Evolutionary conservation across 2,797 vertebrate species (phyloP).

Genomic region (Pangasius larnaudii): DNA sequence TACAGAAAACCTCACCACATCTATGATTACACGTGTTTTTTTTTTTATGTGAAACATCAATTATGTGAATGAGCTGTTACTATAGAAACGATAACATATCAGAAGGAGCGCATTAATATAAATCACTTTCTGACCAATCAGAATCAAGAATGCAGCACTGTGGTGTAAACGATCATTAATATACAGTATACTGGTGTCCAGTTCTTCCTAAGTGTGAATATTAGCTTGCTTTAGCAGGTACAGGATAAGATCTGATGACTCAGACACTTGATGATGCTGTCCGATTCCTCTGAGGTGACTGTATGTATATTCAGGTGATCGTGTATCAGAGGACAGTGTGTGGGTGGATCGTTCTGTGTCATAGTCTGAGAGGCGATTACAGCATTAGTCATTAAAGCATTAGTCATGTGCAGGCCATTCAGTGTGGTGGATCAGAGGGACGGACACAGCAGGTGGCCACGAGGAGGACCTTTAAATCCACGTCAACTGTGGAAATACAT

Average conservation of each 20-base stretch:
- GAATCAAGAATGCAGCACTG: background rate
- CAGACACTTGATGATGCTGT: background rate
- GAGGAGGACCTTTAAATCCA: background rate
- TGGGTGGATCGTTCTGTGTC: constrained; percentile 21
- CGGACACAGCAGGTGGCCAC: background rate
- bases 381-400: constrained; percentile 32
- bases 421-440: background rate
- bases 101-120: background rate
- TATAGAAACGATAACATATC: background rate
- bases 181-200: no score
- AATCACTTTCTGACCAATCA: background rate
- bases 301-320: background rate
- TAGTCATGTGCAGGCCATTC: constrained; percentile 8
- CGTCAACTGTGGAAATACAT: background rate
- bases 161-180: background rate
- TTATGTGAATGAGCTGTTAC: background rate
- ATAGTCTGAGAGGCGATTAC: constrained; percentile 3
- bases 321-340: constrained; percentile 2
- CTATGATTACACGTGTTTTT: background rate
- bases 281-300: background rate
- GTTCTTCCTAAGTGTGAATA: background rate
- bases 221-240: background rate
- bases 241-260: background rate
- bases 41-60: background rate
- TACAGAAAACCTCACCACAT: background rate